A percentile compares a stretch with the other conserved stretches of the same genome.
Evolutionary conservation across 2,797 vertebrate genomes (phyloP).

Genomic region (Lophotriccus pileatus): DNA sequence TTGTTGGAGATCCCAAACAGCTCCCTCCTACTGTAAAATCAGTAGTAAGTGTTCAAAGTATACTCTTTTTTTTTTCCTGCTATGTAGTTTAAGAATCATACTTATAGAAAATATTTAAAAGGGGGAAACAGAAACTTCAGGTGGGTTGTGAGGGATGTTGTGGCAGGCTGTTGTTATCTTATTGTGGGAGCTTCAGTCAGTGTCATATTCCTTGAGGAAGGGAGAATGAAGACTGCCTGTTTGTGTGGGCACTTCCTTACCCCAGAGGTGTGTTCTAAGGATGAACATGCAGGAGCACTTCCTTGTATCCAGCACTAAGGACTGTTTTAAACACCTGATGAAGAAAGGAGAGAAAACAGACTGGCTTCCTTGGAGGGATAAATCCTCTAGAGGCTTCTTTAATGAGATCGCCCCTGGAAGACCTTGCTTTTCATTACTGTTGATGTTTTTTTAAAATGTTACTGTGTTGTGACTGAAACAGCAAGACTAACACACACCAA

Average conservation of each 20-base stretch:
- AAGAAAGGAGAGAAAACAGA: neutral
- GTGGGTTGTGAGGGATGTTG: neutral
- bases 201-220: neutral
- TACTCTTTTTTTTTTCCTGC: neutral
- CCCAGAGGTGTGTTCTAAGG: neutral
- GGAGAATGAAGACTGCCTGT: neutral
- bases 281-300: neutral
- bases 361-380: neutral
- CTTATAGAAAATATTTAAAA: neutral
- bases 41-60: conserved; percentile 70
- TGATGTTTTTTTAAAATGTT: neutral
- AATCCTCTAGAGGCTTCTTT: neutral
- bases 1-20: conserved; percentile 86
- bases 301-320: neutral
- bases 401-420: neutral
- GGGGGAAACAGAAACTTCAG: neutral
- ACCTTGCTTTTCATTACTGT: neutral
- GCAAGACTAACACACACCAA: rapidly evolving
- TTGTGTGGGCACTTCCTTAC: neutral
- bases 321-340: neutral
- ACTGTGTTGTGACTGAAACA: neutral
- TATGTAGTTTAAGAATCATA: neutral
- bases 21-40: conserved; percentile 87
- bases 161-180: neutral
- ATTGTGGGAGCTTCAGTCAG: neutral